Base-by-base conservation (phyloP, 1,140 invertebrate genomes). In the Lepidurus arcticus region DNA sequence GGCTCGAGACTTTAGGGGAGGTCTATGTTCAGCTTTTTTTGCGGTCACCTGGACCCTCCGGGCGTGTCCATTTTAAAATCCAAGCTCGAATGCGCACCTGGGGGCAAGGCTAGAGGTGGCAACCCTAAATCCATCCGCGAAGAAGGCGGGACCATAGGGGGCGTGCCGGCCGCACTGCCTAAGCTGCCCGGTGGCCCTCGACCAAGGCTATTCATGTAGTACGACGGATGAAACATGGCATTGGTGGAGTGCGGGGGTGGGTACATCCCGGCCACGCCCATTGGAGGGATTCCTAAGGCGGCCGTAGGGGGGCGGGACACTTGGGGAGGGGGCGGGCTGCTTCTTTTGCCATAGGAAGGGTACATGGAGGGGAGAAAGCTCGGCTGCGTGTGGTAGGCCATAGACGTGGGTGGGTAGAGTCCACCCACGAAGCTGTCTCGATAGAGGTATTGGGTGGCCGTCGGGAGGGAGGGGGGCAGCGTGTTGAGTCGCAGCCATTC, bases 171-270 rank as follows among this genome's bases (percentile, higher is more conserved):
- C 6, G 53, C n/a, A 21, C 47, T 21, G 8, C 13, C 13, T 65
- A 65, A 65, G 8, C 53, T 21, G 53, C 53, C 53, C n/a, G 53
- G 53, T 13, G 53, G 53, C 21, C 53, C 53, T 65, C 53, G 16
- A 65, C 53, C 53, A 21, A 65, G 53, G 53, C 53, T 65, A 21
- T 65, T 65, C 53, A 65, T 65, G 53, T 65, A 65, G 13, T n/a
- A 65, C 4, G 53, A 65, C 53, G 53, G 53, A 16, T 65, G 53
- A 65, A 65, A 65, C 53, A 65, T 65, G 53, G 53, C 53, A 21
- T 7, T 16, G 53, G 53, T 65, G 2, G 53, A 65, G 21, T 65
- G 45, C 45, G 45, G 53, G 53, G 53, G 16, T 7, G 53, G 53
- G 3, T 65, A 65, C 53, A 65, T 65, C 16, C 53, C 53, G 53